Conservation (phyloP, 1,140 invertebrate genomes). For the Helicoverpa armigera region DNA sequence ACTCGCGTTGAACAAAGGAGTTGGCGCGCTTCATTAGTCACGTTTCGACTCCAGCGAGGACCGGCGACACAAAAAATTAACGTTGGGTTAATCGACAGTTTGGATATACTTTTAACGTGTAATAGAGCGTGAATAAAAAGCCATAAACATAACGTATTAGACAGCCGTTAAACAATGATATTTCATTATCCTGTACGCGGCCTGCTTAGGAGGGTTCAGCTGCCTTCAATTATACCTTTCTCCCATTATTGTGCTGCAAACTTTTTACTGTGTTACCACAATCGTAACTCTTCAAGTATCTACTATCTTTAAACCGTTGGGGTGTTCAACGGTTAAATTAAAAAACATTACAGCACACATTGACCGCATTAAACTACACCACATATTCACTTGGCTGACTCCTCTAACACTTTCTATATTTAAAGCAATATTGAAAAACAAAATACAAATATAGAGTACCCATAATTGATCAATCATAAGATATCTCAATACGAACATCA, state of each 20-base stretch:
- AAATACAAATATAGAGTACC: neutral
- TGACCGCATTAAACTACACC: neutral
- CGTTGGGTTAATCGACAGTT: slow-evolving; percentile 48
- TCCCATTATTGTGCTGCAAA: slow-evolving; percentile 13
- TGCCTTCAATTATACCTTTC: slow-evolving; percentile 43
- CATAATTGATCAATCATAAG: slow-evolving; percentile 23
- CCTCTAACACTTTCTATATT: neutral
- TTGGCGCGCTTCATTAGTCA: slow-evolving; percentile 80
- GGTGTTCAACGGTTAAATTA: slow-evolving; percentile 7
- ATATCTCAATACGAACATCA: slow-evolving; percentile 30
- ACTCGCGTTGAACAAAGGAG: slow-evolving; percentile 64
- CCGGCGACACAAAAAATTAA: slow-evolving; percentile 53
- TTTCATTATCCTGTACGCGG: slow-evolving; percentile 32
- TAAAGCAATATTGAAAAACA: neutral
- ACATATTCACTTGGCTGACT: neutral
- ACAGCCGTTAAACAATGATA: slow-evolving; percentile 46
- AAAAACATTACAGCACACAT: slow-evolving; percentile 15
- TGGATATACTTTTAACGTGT: slow-evolving; percentile 55
- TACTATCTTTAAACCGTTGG: slow-evolving; percentile 31
- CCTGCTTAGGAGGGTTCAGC: slow-evolving; percentile 26
- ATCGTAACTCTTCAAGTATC: slow-evolving; percentile 34
- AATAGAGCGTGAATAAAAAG: slow-evolving; percentile 58
- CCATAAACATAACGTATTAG: slow-evolving; percentile 44
- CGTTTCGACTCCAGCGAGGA: slow-evolving; percentile 59
- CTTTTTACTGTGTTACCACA: slow-evolving; percentile 38